phyloP scores from a whole-genome alignment of 2,113 vertebrate species.

The Pseudois nayaur region DNA sequence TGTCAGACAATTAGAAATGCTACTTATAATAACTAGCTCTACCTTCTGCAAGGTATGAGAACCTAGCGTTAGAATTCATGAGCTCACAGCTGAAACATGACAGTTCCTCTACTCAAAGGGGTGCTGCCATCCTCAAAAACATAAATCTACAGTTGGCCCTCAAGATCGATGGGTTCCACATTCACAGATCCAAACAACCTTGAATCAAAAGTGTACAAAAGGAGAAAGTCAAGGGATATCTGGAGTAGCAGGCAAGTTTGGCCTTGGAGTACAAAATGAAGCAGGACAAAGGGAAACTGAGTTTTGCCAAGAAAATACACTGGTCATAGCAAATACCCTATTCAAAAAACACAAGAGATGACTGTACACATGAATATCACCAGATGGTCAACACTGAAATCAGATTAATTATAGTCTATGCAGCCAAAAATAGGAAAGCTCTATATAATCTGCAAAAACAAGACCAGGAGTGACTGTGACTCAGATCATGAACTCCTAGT shows the following conservation, averaged over 20 bases:
- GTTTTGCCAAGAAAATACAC: neutral
- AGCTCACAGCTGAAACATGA: neutral
- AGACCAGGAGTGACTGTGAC: neutral
- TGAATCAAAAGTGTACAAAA: neutral
- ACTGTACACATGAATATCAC: neutral
- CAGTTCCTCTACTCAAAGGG: neutral
- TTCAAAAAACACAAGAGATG: neutral
- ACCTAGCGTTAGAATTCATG: neutral
- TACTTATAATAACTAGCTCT: neutral
- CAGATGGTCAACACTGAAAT: neutral
- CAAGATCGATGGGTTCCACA: neutral
- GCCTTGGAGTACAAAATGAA: neutral
- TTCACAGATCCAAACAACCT: neutral
- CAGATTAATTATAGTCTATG: neutral
- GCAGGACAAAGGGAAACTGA: neutral
- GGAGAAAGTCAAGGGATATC: neutral
- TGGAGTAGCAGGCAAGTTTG: neutral
- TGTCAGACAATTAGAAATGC: neutral
- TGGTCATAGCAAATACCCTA: neutral
- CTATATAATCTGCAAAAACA: neutral
- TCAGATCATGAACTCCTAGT: neutral
- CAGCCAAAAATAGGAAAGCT: neutral
- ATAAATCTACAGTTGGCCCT: neutral
- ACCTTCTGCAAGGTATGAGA: neutral
- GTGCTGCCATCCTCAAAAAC: neutral